A percentile compares a stretch with the other conserved stretches of the same genome.
Conservation (phyloP, 2,113 vertebrate genomes). For the Neogobius melanostomus region DNA sequence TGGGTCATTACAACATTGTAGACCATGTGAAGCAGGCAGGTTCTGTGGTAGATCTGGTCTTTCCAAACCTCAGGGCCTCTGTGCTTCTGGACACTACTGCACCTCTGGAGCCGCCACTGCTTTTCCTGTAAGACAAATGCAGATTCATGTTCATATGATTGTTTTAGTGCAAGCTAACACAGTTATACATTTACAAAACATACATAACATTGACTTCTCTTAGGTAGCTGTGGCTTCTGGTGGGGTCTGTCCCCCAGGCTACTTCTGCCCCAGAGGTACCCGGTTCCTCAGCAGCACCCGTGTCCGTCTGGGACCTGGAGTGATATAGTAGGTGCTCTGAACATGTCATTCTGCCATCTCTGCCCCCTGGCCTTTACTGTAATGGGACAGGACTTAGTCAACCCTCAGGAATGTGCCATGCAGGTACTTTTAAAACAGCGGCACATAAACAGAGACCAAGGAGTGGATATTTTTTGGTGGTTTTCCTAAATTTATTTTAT, state of each 20-base stretch:
- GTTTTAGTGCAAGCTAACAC: not conserved
- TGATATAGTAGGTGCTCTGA: slow-evolving; percentile 72
- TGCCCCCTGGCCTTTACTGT: slow-evolving; percentile 86
- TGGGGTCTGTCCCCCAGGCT: slow-evolving; percentile 80
- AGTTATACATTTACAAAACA: not conserved
- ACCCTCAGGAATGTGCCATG: slow-evolving; percentile 70
- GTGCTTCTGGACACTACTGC: slow-evolving; percentile 79
- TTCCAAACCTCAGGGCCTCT: slow-evolving; percentile 77
- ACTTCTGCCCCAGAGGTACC: slow-evolving; percentile 82
- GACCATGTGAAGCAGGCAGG: slow-evolving; percentile 79
- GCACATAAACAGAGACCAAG: not conserved
- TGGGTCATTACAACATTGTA: slow-evolving; percentile 70
- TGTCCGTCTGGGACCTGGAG: slow-evolving; percentile 88
- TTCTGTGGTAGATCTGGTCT: slow-evolving; percentile 83
- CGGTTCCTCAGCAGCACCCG: slow-evolving; percentile 71
- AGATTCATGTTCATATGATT: not conserved
- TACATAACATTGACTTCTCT: not conserved
- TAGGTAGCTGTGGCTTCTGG: slow-evolving; percentile 80
- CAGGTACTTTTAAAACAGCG: slow-evolving; percentile 28
- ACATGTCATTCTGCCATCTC: slow-evolving; percentile 77
- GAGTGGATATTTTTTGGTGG: not conserved
- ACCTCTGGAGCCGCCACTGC: slow-evolving; percentile 74
- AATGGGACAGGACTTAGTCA: slow-evolving; percentile 74
- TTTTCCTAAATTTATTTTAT: not conserved
- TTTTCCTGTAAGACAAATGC: slow-evolving; percentile 76